phyloP scores from a whole-genome alignment of 2,888 invertebrate species.

The Polymixis flavicincta region DNA sequence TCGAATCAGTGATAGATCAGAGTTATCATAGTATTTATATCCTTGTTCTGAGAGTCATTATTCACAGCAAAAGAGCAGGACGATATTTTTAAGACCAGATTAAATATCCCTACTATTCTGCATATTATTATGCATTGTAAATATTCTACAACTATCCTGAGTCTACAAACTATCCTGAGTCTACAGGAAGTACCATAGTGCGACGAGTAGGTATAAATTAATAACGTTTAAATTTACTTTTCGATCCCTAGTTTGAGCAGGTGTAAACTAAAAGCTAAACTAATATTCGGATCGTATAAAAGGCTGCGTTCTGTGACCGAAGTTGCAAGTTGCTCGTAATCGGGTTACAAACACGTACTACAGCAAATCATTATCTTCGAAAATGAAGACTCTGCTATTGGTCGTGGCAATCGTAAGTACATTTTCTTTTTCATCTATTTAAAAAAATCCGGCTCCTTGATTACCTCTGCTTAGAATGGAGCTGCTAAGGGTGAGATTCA shows the following conservation, averaged over 20 bases:
- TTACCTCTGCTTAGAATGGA: background rate
- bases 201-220: background rate
- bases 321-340: conserved; percentile 6
- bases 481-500: background rate
- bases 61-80: too few relatives aligned
- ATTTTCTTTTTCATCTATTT: background rate
- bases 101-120: background rate
- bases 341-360: conserved; percentile 9
- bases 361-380: background rate
- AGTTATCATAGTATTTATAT: too few relatives aligned
- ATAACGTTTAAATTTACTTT: conserved; percentile 10
- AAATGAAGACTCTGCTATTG: conserved; percentile 19
- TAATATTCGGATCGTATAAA: conserved; percentile 36
- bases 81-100: too few relatives aligned
- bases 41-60: too few relatives aligned
- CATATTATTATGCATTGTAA: conserved; percentile 10
- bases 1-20: too few relatives aligned
- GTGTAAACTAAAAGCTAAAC: conserved; percentile 10
- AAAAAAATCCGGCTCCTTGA: background rate
- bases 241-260: conserved; percentile 7
- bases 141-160: conserved; percentile 1
- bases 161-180: too few relatives aligned
- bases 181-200: conserved; percentile 15
- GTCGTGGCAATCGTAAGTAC: conserved; percentile 31
- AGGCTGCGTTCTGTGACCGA: conserved; percentile 11